phyloP scores from a whole-genome alignment of 2,113 vertebrate species.

The Eulemur rufifrons region DNA sequence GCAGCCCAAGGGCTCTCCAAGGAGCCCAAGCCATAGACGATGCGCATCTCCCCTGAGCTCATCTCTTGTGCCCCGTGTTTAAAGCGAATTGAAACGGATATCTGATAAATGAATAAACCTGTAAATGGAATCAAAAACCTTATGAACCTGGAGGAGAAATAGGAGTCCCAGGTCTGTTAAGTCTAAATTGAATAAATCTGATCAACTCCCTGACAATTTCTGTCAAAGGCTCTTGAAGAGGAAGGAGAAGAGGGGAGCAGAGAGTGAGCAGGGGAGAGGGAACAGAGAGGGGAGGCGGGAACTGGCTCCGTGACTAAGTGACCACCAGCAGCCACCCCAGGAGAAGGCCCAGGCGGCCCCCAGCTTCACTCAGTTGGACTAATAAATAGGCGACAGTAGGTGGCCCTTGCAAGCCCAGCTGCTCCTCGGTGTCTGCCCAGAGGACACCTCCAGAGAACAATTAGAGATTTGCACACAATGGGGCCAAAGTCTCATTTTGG shows the following conservation, averaged over 20 bases:
- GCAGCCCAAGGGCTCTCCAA: background rate
- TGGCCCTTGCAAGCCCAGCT: background rate
- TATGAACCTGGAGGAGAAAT: conserved; percentile 73
- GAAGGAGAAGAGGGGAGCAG: conserved; percentile 56
- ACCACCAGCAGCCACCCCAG: conserved; percentile 55
- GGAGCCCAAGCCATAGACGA: background rate
- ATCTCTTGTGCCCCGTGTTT: conserved; percentile 22
- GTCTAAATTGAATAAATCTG: conserved; percentile 79
- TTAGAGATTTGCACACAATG: background rate
- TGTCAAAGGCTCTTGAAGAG: conserved; percentile 69
- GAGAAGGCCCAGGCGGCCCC: conserved; percentile 18
- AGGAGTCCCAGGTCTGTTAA: conserved; percentile 69
- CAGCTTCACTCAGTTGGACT: background rate
- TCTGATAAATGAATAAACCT: conserved; percentile 65
- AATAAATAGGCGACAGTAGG: background rate
- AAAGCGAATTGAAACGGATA: conserved; percentile 61
- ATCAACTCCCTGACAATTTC: conserved; percentile 75
- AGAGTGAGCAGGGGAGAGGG: background rate
- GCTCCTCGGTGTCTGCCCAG: background rate
- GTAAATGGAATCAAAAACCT: conserved; percentile 62
- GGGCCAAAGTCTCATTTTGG: background rate
- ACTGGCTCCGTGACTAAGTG: conserved; percentile 73
- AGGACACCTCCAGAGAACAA: background rate
- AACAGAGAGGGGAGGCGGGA: background rate
- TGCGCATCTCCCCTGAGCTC: background rate